Evolutionary conservation across 1,140 invertebrate species (phyloP).

Genomic region (Pomacea maculata): DNA sequence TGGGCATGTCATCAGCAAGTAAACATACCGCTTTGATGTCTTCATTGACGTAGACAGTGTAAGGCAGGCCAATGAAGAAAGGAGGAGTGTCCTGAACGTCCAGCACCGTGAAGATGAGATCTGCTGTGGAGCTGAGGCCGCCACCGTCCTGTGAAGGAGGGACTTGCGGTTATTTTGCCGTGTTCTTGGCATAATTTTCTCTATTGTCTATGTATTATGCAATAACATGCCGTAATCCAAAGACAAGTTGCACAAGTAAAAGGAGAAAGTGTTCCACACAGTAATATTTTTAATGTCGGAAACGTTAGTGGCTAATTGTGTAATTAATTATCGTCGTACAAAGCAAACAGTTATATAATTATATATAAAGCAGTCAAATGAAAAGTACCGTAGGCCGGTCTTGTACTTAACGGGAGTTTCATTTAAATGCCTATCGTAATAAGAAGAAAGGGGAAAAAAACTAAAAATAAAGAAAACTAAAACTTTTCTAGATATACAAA

Average conservation of each 20-base stretch:
- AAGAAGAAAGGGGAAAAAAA: no score
- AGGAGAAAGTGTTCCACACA: background rate
- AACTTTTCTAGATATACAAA: no score
- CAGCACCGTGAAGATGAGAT: conserved; percentile 32
- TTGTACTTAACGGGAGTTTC: no score
- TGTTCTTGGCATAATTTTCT: background rate
- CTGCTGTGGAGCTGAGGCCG: background rate
- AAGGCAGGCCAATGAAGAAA: conserved; percentile 33
- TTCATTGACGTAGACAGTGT: conserved; percentile 25
- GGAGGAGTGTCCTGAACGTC: conserved; percentile 42
- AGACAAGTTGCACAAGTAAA: no score
- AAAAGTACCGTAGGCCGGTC: no score
- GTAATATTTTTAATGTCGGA: background rate
- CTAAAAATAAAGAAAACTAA: no score
- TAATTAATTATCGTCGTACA: background rate
- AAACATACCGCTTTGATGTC: background rate
- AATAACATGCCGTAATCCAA: background rate
- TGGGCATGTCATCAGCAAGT: background rate
- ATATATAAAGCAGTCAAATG: no score
- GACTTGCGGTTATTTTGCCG: background rate
- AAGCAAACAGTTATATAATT: background rate
- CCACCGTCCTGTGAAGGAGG: background rate
- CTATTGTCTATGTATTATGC: background rate
- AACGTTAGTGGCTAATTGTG: background rate
- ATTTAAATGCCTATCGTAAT: no score